phyloP scores from a whole-genome alignment of 2,113 vertebrate genomes.

The Ophthalmolycus amberensis region DNA sequence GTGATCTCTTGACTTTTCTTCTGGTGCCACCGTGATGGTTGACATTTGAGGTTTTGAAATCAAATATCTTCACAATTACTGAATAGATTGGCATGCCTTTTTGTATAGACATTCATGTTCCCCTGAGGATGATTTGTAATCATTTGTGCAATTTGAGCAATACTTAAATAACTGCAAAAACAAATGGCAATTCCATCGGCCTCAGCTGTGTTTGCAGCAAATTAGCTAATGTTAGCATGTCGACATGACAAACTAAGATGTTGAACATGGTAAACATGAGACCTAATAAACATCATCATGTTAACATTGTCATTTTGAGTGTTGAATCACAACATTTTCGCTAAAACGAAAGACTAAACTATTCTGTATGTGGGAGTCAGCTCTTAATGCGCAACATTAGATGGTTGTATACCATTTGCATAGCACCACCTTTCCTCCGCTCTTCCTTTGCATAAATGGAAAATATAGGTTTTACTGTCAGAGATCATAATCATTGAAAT shows the following conservation, averaged over 20 bases:
- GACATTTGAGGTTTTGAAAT: not conserved
- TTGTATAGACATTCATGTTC: not conserved
- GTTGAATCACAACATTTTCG: not conserved
- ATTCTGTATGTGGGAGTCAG: not conserved
- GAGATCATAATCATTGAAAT: not conserved
- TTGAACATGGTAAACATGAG: not conserved
- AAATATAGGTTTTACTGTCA: not conserved
- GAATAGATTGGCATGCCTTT: not conserved
- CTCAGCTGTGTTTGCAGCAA: not conserved
- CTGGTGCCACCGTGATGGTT: not conserved
- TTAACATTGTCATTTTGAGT: not conserved
- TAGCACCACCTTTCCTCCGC: not conserved
- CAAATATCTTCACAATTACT: not conserved
- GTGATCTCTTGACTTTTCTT: not conserved
- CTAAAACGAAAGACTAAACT: conserved; percentile 15
- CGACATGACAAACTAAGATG: not conserved
- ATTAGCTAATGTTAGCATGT: not conserved
- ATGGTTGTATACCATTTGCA: conserved; percentile 22
- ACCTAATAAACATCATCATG: not conserved
- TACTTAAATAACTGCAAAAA: not conserved
- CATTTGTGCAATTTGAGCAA: not conserved
- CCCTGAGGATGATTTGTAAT: not conserved
- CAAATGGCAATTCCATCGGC: not conserved
- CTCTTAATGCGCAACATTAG: not conserved
- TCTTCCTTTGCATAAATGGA: not conserved